Base-by-base conservation (phyloP, 1,140 invertebrate species). In the Drosophila seguyi region DNA sequence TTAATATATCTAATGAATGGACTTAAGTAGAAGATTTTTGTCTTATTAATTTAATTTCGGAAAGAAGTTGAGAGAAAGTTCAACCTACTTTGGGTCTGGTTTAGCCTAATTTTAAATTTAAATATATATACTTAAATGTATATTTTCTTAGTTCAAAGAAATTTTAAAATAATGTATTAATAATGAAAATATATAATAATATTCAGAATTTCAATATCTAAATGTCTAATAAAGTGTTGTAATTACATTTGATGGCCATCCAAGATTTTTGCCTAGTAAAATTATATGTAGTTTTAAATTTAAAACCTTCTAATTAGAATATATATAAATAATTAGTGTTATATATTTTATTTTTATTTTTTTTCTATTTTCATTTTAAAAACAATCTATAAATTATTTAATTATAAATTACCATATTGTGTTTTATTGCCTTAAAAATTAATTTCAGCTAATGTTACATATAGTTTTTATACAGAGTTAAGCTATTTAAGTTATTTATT, bases 211-310 rank as follows among this genome's bases (percentile, higher is more conserved):
- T 13, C 14, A 22, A 13, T 42, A 42, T 42, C 20, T 2, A 44
- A 47, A 50, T 50, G 27, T 50, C 27, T 50, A 50, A 50, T 50
- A 50, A 50, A 29, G n/a, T 31, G 27, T 50, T 50, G 27, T 6
- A 50, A 18, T 50, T 48, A 16, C 47, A n/a, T 29, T 29, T 27
- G 1, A 29, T 11, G 6, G 20, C 13, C 44, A 45, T 45, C 6
- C 13, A 22, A 45, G 13, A 4, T 2, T 20, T 42, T 6, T n/a
- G 16, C 4, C 6, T 7, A 3, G 16, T n/a, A 18, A 42, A 10
- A 18, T 11, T 31, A 6, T n/a, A n/a, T n/a, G n/a, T n/a, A n/a
- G n/a, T n/a, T n/a, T n/a, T n/a, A n/a, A n/a, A n/a, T n/a, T n/a
- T n/a, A n/a, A n/a, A n/a, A n/a, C n/a, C n/a, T n/a, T n/a, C n/a